Percentiles rank a stretch among this genome's conserved stretches.
Conservation (phyloP, 2,888 invertebrate species). For the Luffia ferchaultella region DNA sequence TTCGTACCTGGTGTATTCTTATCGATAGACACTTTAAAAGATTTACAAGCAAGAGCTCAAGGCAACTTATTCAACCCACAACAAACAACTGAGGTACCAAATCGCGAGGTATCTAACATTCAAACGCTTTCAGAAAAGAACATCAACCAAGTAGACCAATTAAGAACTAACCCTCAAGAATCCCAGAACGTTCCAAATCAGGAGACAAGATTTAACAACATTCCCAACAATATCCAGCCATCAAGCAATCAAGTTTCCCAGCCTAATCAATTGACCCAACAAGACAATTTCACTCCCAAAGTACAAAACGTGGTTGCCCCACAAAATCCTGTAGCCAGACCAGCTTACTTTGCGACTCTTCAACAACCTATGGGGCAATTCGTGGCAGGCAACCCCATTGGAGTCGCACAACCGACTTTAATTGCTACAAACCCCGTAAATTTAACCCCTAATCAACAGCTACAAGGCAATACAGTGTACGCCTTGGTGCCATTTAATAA, state of each 20-base stretch:
- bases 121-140: too few relatives aligned
- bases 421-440: too few relatives aligned
- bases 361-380: too few relatives aligned
- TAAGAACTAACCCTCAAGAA: too few relatives aligned
- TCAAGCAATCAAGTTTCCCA: constrained; percentile 10
- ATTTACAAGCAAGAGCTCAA: constrained; percentile 22
- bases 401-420: not conserved
- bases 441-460: constrained; percentile 2
- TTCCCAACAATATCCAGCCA: not conserved
- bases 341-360: too few relatives aligned
- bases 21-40: constrained; percentile 25
- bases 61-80: constrained; percentile 5
- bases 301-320: not conserved
- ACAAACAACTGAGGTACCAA: too few relatives aligned
- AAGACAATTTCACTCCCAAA: not conserved
- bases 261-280: constrained; percentile 7
- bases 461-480: constrained; percentile 15
- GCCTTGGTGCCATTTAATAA: constrained; percentile 23
- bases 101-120: too few relatives aligned
- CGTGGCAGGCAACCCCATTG: constrained; percentile 8
- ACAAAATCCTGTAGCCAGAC: not conserved
- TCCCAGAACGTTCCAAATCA: too few relatives aligned
- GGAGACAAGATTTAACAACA: too few relatives aligned
- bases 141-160: not conserved
- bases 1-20: constrained; percentile 30